Percentiles rank a stretch among this genome's conserved stretches.
Conservation (phyloP, 2,113 vertebrate species). For the Festucalex cinctus region DNA sequence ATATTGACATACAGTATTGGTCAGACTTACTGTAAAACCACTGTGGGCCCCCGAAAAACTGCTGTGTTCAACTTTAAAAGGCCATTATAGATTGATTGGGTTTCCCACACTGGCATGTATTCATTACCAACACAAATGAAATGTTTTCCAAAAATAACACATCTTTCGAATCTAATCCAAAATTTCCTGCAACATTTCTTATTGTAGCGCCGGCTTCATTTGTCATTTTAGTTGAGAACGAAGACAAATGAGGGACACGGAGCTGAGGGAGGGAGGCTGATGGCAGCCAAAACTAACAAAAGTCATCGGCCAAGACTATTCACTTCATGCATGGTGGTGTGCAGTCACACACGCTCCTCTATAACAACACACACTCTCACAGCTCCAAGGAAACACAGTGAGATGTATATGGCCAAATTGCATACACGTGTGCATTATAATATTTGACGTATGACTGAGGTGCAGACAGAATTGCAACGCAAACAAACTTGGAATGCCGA, state of each 20-base stretch:
- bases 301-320: conserved; percentile 47
- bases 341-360: conserved; percentile 16
- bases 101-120: conserved; percentile 1
- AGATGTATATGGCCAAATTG: conserved; percentile 7
- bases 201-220: conserved; percentile 28
- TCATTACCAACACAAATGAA: conserved; percentile 1
- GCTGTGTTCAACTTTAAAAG: background rate
- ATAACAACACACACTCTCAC: conserved; percentile 46
- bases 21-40: background rate
- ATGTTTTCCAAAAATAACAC: background rate
- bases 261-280: conserved; percentile 30
- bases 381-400: conserved; percentile 15
- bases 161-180: conserved; percentile 6
- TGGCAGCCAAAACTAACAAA: conserved; percentile 65
- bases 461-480: background rate
- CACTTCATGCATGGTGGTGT: conserved; percentile 19
- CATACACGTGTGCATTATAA: conserved; percentile 1
- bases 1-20: background rate
- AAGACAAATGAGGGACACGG: conserved; percentile 43
- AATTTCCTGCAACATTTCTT: conserved; percentile 19
- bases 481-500: background rate
- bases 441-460: background rate
- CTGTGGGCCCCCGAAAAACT: background rate
- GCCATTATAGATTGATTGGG: conserved; percentile 6
- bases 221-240: conserved; percentile 43